Conservation (phyloP, 2,797 vertebrate genomes). For the Typhlichthys eigenmanni region DNA sequence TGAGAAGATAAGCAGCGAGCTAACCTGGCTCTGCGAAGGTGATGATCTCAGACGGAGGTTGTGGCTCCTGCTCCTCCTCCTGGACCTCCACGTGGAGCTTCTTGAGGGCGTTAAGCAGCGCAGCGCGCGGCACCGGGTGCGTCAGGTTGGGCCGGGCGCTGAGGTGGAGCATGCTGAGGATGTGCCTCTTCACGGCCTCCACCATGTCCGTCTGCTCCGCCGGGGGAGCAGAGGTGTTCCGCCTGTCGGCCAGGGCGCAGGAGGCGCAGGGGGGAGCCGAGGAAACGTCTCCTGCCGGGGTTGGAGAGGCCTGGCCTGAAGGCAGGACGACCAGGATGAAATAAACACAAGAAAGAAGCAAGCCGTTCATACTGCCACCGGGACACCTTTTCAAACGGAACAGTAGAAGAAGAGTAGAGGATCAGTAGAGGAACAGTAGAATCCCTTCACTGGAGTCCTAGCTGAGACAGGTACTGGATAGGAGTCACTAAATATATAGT, state of each 20-base stretch:
- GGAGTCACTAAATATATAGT: slow-evolving; percentile 4
- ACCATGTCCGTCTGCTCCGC: slow-evolving; percentile 86
- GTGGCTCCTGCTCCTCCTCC: slow-evolving; percentile 71
- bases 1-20: slow-evolving; percentile 43
- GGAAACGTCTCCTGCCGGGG: accelerated
- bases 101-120: slow-evolving; percentile 91
- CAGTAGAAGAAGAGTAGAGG: no score
- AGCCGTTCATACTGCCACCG: no score
- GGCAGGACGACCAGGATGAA: slow-evolving; percentile 80
- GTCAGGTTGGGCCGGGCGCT: slow-evolving; percentile 91
- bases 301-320: slow-evolving; percentile 44
- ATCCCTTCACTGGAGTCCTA: slow-evolving; percentile 13
- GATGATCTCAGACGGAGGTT: slow-evolving; percentile 92
- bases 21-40: slow-evolving; percentile 93
- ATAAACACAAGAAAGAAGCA: slow-evolving; percentile 16
- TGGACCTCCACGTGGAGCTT: slow-evolving; percentile 93
- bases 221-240: slow-evolving; percentile 58
- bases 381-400: no score
- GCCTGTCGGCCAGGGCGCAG: slow-evolving; percentile 83
- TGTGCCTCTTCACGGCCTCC: slow-evolving; percentile 95
- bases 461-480: no score
- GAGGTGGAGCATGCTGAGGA: slow-evolving; percentile 94
- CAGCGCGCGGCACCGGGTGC: slow-evolving; percentile 88
- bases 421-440: slow-evolving; percentile 11
- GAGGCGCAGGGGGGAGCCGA: slow-evolving; percentile 79